Percentiles rank a stretch among this genome's conserved stretches.
Evolutionary conservation across 2,797 vertebrate genomes (phyloP).

Genomic region (Falco novaeseelandiae): DNA sequence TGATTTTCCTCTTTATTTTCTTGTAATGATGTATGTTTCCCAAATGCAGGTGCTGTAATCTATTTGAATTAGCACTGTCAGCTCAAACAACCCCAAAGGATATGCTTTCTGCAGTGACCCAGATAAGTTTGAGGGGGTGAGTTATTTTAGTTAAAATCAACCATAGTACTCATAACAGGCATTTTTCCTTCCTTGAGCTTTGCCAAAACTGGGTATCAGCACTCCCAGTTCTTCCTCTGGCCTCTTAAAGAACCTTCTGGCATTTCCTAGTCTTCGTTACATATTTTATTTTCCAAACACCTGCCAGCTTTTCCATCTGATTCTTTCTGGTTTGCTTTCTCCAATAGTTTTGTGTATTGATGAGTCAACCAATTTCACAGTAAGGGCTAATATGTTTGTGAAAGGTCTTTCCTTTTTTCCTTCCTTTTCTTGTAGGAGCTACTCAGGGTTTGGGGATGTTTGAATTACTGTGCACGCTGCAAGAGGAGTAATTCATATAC

Average conservation of each 20-base stretch:
- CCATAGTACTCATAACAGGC: background rate
- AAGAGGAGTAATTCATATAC: background rate
- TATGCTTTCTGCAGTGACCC: background rate
- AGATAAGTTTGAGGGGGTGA: background rate
- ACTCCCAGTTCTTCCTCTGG: background rate
- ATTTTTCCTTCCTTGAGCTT: background rate
- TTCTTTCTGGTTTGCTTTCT: background rate
- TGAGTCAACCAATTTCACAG: background rate
- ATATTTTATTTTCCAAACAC: background rate
- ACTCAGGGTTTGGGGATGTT: background rate
- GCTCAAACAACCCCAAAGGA: background rate
- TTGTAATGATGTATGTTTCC: background rate
- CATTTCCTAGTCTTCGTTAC: background rate
- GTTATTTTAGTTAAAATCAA: slow-evolving; percentile 9
- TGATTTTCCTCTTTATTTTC: background rate
- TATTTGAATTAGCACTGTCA: background rate
- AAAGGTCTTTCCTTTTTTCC: background rate
- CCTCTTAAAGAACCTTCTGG: background rate
- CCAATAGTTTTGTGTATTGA: background rate
- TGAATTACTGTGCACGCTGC: background rate
- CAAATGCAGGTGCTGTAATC: slow-evolving; percentile 6
- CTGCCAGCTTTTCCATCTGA: background rate
- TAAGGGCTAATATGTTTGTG: background rate
- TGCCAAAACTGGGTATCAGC: background rate
- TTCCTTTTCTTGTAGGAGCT: background rate